Percentiles rank a stretch among this genome's conserved stretches.
phyloP scores from a whole-genome alignment of 2,888 invertebrate species.

The Callosobruchus maculatus region DNA sequence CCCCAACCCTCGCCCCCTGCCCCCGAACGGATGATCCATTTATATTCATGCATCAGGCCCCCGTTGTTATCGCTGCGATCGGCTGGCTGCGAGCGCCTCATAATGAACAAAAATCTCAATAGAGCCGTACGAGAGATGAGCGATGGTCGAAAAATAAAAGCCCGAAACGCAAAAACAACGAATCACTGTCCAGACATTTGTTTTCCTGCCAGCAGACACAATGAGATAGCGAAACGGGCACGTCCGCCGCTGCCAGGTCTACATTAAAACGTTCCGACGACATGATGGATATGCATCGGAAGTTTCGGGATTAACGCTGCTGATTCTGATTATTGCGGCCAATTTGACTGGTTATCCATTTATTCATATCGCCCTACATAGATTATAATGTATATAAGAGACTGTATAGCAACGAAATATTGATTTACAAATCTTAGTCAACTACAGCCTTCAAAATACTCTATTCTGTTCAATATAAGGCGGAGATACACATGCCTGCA shows the following conservation, averaged over 20 bases:
- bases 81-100: not conserved
- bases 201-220: slow-evolving; percentile 37
- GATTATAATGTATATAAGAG: too few relatives aligned
- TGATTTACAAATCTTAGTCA: too few relatives aligned
- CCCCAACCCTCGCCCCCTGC: too few relatives aligned
- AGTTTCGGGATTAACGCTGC: not conserved
- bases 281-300: not conserved
- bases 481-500: too few relatives aligned
- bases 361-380: too few relatives aligned
- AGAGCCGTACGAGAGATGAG: not conserved
- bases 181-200: slow-evolving; percentile 44
- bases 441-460: too few relatives aligned
- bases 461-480: too few relatives aligned
- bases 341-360: not conserved
- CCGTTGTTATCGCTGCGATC: not conserved
- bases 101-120: not conserved
- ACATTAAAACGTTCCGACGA: not conserved
- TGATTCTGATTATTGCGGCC: not conserved
- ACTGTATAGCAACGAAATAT: too few relatives aligned
- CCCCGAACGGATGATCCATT: not conserved
- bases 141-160: slow-evolving; percentile 1
- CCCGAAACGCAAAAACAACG: slow-evolving; percentile 38
- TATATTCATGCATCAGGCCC: not conserved
- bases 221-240: slow-evolving; percentile 14
- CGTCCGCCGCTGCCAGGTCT: not conserved